Conservation (phyloP, 2,888 invertebrate species). For the Synanthedon formicaeformis region DNA sequence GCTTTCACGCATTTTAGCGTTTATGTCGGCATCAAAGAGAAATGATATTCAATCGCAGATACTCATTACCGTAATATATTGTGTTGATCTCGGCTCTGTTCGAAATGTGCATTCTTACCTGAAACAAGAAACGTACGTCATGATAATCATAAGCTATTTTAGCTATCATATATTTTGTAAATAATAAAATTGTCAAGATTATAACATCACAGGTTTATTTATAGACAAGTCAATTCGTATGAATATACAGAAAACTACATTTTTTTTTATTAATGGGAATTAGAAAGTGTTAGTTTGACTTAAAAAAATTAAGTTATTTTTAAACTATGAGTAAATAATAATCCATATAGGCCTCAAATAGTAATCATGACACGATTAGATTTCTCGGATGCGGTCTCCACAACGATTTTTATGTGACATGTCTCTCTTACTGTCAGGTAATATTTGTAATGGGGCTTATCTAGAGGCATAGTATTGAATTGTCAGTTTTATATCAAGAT, state of each 20-base stretch:
- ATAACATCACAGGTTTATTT: too few relatives aligned
- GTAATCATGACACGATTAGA: constrained; percentile 10
- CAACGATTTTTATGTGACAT: constrained; percentile 35
- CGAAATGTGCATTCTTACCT: constrained; percentile 6
- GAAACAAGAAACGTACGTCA: not conserved
- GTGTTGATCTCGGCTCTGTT: constrained; percentile 14
- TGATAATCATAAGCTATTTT: not conserved
- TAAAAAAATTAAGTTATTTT: too few relatives aligned
- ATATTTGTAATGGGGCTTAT: constrained; percentile 46
- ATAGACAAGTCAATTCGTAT: too few relatives aligned
- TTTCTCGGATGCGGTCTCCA: constrained; percentile 20
- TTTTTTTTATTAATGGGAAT: too few relatives aligned
- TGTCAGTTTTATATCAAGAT: constrained; percentile 42
- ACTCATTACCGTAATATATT: not conserved
- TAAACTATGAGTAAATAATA: too few relatives aligned
- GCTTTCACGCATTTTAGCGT: constrained; percentile 18
- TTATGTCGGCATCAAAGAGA: constrained; percentile 22
- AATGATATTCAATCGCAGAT: constrained; percentile 12
- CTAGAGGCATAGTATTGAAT: constrained; percentile 45
- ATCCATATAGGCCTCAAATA: too few relatives aligned
- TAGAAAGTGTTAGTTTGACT: too few relatives aligned
- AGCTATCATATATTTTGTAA: too few relatives aligned
- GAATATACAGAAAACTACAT: too few relatives aligned
- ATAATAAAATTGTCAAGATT: too few relatives aligned
- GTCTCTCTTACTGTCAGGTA: constrained; percentile 31